Evolutionary conservation across 2,797 vertebrate genomes (phyloP).

Genomic region (Phataginus tricuspis): DNA sequence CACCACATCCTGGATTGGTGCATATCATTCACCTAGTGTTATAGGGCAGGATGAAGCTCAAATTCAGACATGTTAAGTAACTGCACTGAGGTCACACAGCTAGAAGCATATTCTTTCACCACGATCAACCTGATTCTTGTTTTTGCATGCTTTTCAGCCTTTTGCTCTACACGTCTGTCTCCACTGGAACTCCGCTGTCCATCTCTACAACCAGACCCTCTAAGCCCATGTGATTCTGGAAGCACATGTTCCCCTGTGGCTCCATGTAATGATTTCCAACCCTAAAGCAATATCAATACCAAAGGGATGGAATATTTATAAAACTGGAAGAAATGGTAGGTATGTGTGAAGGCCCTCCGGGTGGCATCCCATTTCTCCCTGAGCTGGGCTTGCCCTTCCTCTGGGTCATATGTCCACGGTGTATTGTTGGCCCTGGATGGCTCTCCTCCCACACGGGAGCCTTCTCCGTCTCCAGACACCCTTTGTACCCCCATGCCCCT

Average conservation of each 20-base stretch:
- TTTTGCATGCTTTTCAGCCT: accelerated
- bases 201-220: accelerated
- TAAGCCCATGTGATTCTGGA: accelerated
- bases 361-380: too few species aligned
- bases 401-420: accelerated
- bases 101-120: accelerated
- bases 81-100: background rate
- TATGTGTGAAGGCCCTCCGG: accelerated
- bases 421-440: accelerated
- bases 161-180: accelerated
- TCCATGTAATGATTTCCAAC: accelerated
- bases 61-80: background rate
- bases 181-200: accelerated
- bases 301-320: background rate
- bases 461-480: accelerated
- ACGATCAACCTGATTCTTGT: accelerated
- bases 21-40: accelerated
- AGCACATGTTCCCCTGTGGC: background rate
- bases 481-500: accelerated
- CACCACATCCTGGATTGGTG: accelerated
- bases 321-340: background rate
- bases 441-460: accelerated
- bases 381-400: accelerated
- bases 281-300: background rate
- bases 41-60: background rate